Evolutionary conservation across 2,797 vertebrate species (phyloP).

Genomic region (Eospalax fontanierii): DNA sequence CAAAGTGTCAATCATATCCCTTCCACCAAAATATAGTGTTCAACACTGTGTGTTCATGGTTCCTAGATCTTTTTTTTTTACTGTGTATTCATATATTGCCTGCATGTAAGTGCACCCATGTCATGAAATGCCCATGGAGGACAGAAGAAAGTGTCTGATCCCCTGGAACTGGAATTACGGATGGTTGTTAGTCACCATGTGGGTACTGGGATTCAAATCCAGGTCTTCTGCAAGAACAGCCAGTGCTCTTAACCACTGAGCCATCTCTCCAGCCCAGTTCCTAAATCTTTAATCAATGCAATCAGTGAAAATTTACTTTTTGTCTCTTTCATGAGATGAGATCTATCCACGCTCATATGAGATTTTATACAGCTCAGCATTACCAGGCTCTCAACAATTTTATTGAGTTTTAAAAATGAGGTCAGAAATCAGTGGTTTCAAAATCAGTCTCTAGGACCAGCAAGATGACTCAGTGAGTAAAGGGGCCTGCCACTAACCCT

Average conservation of each 20-base stretch:
- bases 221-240: too few relatives aligned
- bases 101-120: too few relatives aligned
- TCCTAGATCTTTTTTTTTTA: too few relatives aligned
- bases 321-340: background rate
- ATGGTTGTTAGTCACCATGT: too few relatives aligned
- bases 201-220: too few relatives aligned
- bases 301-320: background rate
- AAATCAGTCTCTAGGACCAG: background rate
- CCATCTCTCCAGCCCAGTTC: too few relatives aligned
- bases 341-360: background rate
- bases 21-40: background rate
- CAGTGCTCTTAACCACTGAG: too few relatives aligned
- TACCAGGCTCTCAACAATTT: background rate
- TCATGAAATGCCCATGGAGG: too few relatives aligned
- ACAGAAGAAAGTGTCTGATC: too few relatives aligned
- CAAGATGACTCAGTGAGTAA: background rate
- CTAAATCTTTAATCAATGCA: background rate
- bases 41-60: background rate
- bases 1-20: background rate
- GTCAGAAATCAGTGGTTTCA: slow-evolving; percentile 52
- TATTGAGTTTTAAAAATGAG: background rate
- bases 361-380: background rate
- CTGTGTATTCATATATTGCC: too few relatives aligned
- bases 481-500: background rate
- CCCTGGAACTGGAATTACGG: too few relatives aligned